phyloP scores from a whole-genome alignment of 2,888 invertebrate genomes.

The Nematopogon swammerdamellus region DNA sequence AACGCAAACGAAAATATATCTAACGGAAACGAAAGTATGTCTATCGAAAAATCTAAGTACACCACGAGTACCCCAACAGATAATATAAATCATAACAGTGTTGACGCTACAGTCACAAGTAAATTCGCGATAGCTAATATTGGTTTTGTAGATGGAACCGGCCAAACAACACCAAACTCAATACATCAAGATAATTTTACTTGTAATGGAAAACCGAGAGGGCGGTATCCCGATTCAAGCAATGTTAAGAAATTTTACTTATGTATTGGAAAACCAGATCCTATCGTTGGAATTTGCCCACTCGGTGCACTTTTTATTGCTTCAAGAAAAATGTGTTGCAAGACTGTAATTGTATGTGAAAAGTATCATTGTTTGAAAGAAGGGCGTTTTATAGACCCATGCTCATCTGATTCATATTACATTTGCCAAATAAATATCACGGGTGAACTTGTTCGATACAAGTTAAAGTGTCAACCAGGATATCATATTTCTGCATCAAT shows the following conservation, averaged over 20 bases:
- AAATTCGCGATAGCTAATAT: no score
- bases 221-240: slow-evolving; percentile 39
- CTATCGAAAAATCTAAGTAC: no score
- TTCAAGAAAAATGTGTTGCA: slow-evolving; percentile 41
- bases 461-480: slow-evolving; percentile 32
- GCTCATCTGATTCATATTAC: slow-evolving; percentile 35
- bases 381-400: slow-evolving; percentile 35
- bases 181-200: no score
- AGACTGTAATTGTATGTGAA: slow-evolving; percentile 42
- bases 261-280: slow-evolving; percentile 30
- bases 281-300: slow-evolving; percentile 32
- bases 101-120: no score
- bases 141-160: no score
- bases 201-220: slow-evolving; percentile 26
- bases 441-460: slow-evolving; percentile 25
- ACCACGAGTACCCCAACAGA: no score
- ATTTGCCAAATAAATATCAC: slow-evolving; percentile 28
- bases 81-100: no score
- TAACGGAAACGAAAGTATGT: no score
- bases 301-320: slow-evolving; percentile 39
- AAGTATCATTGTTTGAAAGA: slow-evolving; percentile 39
- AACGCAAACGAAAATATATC: no score
- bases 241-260: slow-evolving; percentile 52
- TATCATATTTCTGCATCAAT: slow-evolving; percentile 27
- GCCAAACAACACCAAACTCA: no score